A percentile compares a stretch with the other conserved stretches of the same genome.
phyloP scores from a whole-genome alignment of 2,888 invertebrate genomes.

The Polymixis flavicincta region DNA sequence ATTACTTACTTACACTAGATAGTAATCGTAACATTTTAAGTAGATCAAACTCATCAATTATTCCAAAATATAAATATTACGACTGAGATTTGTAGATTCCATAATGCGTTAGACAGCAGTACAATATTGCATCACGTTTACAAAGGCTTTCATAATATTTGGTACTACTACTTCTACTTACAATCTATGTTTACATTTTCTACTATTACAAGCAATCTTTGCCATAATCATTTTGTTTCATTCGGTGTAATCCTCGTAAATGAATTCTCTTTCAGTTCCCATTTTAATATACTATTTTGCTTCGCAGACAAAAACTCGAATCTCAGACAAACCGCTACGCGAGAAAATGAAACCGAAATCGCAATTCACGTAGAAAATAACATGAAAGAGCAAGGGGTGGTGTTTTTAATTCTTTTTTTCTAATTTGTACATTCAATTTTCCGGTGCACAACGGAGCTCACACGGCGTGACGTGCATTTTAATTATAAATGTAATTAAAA shows the following conservation, averaged over 20 bases:
- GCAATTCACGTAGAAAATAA: slow-evolving; percentile 60
- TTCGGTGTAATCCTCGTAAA: slow-evolving; percentile 32
- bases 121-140: neutral
- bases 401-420: slow-evolving; percentile 57
- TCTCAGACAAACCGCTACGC: slow-evolving; percentile 48
- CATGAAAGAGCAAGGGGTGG: slow-evolving; percentile 53
- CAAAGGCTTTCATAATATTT: slow-evolving; percentile 22
- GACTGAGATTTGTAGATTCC: neutral
- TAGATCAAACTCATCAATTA: too few relatives aligned
- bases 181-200: slow-evolving; percentile 20
- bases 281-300: slow-evolving; percentile 47
- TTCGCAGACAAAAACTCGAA: slow-evolving; percentile 47
- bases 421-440: slow-evolving; percentile 71
- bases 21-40: too few relatives aligned
- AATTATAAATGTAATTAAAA: slow-evolving; percentile 82
- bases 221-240: slow-evolving; percentile 23
- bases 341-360: slow-evolving; percentile 64
- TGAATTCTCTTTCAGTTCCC: slow-evolving; percentile 33
- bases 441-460: slow-evolving; percentile 66
- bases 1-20: neutral
- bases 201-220: slow-evolving; percentile 18
- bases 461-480: slow-evolving; percentile 74
- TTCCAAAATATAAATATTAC: too few relatives aligned
- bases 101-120: neutral
- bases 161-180: neutral